Percentiles rank a stretch among this genome's conserved stretches.
Conservation (phyloP, 1,140 invertebrate genomes). For the Papilio polytes region DNA sequence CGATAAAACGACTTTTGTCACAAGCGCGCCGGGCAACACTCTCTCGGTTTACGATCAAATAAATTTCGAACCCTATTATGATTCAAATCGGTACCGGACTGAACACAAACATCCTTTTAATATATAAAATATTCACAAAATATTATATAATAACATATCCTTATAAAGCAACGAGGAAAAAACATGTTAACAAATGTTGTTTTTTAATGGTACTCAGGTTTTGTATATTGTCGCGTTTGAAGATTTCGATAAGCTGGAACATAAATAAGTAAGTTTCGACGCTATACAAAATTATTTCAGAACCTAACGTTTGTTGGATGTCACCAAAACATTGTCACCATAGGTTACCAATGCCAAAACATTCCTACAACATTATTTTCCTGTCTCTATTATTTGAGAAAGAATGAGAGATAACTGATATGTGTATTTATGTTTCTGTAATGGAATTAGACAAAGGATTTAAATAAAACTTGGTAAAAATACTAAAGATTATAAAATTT, state of each 20-base stretch:
- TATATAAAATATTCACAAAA: constrained; percentile 69
- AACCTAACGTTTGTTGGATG: background rate
- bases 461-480: too few relatives aligned
- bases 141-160: constrained; percentile 68
- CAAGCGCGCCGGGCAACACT: constrained; percentile 70
- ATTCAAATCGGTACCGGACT: constrained; percentile 76
- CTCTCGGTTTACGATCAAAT: constrained; percentile 77
- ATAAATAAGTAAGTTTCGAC: background rate
- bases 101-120: constrained; percentile 74
- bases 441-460: too few relatives aligned
- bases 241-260: constrained; percentile 43
- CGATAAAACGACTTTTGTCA: constrained; percentile 81
- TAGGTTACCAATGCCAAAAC: background rate
- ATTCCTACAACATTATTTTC: background rate
- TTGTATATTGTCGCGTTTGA: constrained; percentile 61
- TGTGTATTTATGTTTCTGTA: background rate
- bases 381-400: background rate
- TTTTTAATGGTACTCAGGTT: constrained; percentile 25
- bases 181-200: constrained; percentile 38
- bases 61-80: constrained; percentile 82
- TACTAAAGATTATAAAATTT: too few relatives aligned
- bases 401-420: background rate
- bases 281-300: background rate
- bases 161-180: constrained; percentile 47
- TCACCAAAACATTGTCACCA: background rate